phyloP scores from a whole-genome alignment of 2,113 vertebrate species.

The Labrus mixtus region DNA sequence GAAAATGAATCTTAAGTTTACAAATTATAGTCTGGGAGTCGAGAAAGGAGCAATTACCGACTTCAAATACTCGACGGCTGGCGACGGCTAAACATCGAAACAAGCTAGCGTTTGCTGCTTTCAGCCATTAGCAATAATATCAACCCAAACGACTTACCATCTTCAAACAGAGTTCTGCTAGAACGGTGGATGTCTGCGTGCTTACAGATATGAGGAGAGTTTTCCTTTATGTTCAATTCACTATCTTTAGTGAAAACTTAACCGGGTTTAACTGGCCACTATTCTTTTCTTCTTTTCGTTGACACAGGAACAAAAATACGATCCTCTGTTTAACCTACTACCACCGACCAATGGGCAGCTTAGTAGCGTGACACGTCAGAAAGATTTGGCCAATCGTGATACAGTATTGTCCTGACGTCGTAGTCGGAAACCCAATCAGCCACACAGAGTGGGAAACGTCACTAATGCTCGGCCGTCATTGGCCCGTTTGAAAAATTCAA shows the following conservation, averaged over 20 bases:
- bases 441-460: constrained; percentile 39
- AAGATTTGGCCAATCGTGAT: constrained; percentile 60
- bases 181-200: constrained; percentile 1
- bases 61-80: constrained; percentile 38
- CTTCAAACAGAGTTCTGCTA: constrained; percentile 58
- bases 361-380: constrained; percentile 14
- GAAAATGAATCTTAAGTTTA: fast-evolving
- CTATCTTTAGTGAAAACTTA: constrained; percentile 42
- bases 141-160: constrained; percentile 71
- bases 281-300: constrained; percentile 77
- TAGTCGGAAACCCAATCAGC: constrained; percentile 11
- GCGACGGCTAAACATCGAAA: constrained; percentile 56
- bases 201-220: constrained; percentile 17
- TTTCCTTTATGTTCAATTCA: constrained; percentile 21
- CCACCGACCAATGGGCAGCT: constrained; percentile 70
- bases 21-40: not conserved
- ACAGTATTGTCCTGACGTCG: not conserved
- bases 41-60: constrained; percentile 22
- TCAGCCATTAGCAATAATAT: constrained; percentile 51
- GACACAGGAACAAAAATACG: constrained; percentile 88
- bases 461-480: constrained; percentile 59
- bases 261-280: constrained; percentile 34
- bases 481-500: constrained; percentile 84
- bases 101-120: constrained; percentile 58
- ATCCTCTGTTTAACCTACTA: constrained; percentile 63